phyloP scores from a whole-genome alignment of 2,113 vertebrate genomes.

The Dasyornis broadbenti region DNA sequence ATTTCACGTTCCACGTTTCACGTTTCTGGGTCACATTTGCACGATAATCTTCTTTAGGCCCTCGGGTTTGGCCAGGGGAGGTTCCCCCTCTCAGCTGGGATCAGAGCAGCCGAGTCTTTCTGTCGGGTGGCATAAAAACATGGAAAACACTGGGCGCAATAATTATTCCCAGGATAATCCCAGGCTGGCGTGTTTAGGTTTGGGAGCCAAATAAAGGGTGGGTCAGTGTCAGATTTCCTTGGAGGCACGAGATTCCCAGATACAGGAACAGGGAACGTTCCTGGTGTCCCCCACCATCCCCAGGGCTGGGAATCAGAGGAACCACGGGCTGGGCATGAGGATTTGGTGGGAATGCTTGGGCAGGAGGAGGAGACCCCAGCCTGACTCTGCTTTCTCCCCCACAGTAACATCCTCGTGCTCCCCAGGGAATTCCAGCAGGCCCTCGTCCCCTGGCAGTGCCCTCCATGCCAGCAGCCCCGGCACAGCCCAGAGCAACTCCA shows the following conservation, averaged over 20 bases:
- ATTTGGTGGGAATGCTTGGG: neutral
- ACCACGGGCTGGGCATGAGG: neutral
- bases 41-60: neutral
- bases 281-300: neutral
- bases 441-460: conserved; percentile 72
- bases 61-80: neutral
- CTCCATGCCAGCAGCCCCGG: conserved; percentile 73
- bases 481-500: conserved; percentile 73
- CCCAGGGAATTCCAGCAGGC: conserved; percentile 75
- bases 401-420: conserved; percentile 79
- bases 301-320: neutral
- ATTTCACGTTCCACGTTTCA: no score
- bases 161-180: neutral
- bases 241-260: neutral
- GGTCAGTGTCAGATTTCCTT: neutral
- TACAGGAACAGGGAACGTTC: rapidly evolving
- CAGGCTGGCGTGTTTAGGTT: neutral
- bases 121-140: neutral
- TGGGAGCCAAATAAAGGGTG: neutral
- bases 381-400: conserved; percentile 23
- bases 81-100: neutral
- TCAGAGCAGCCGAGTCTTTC: no score
- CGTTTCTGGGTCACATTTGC: neutral
- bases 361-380: neutral
- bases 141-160: neutral